Evolutionary conservation across 2,113 vertebrate species (phyloP).

Genomic region (Scophthalmus maximus): DNA sequence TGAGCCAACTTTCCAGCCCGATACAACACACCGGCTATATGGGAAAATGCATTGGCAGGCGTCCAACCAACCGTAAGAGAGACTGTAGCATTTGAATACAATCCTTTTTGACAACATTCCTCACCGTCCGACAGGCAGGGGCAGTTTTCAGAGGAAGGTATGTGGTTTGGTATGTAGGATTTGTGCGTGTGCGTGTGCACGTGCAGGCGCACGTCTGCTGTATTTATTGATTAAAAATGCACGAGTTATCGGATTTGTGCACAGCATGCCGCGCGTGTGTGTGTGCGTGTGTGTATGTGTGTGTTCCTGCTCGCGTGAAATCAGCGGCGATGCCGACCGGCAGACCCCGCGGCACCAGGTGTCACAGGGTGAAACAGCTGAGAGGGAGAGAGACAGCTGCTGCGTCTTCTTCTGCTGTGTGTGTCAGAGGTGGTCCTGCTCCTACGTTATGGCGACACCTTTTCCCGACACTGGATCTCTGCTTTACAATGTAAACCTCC

Average conservation of each 20-base stretch:
- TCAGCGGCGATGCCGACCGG: slow-evolving; percentile 28
- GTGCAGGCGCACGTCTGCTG: not conserved
- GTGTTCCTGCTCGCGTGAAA: slow-evolving; percentile 34
- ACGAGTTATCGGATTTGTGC: slow-evolving; percentile 8
- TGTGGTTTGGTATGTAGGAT: slow-evolving; percentile 17
- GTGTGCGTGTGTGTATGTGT: slow-evolving; percentile 42
- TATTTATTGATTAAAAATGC: slow-evolving; percentile 14
- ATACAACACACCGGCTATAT: slow-evolving; percentile 70
- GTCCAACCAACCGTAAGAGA: slow-evolving; percentile 57
- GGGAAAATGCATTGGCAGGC: slow-evolving; percentile 69
- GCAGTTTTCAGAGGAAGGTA: slow-evolving; percentile 14
- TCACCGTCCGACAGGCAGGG: slow-evolving; percentile 52
- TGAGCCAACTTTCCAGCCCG: slow-evolving; percentile 72
- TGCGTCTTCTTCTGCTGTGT: slow-evolving; percentile 32
- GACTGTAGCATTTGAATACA: slow-evolving; percentile 60
- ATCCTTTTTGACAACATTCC: slow-evolving; percentile 71
- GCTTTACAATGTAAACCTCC: slow-evolving; percentile 5
- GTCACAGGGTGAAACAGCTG: slow-evolving; percentile 75
- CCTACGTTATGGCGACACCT: slow-evolving; percentile 23
- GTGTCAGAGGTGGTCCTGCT: slow-evolving; percentile 58
- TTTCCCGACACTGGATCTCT: slow-evolving; percentile 19
- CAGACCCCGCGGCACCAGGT: slow-evolving; percentile 75
- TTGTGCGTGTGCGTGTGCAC: not conserved
- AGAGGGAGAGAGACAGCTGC: slow-evolving; percentile 66
- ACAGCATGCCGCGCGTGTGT: not conserved